A percentile compares a stretch with the other conserved stretches of the same genome.
phyloP scores from a whole-genome alignment of 2,113 vertebrate species.

The Neolamprologus hecqui region DNA sequence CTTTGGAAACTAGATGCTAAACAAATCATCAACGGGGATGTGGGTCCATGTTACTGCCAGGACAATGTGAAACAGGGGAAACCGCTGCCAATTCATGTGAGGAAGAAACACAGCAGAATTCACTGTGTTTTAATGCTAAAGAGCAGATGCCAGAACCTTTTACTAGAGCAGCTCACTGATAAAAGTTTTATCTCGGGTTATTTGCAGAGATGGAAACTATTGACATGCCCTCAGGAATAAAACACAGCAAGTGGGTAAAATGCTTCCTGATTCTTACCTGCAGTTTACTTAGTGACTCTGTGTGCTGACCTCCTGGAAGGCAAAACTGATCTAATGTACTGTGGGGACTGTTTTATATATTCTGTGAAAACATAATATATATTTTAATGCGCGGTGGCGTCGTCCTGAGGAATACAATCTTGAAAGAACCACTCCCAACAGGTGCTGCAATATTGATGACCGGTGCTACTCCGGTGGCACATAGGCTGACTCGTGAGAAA shows the following conservation, averaged over 20 bases:
- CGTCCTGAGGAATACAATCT: conserved; percentile 52
- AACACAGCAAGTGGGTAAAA: conserved; percentile 45
- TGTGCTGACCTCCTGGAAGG: conserved; percentile 35
- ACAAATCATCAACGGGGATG: not conserved
- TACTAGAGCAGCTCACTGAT: conserved; percentile 53
- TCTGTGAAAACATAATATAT: conserved; percentile 54
- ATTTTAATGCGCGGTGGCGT: conserved; percentile 50
- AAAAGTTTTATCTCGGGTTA: conserved; percentile 64
- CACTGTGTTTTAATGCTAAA: conserved; percentile 36
- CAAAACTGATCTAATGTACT: conserved; percentile 47
- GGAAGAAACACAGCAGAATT: not conserved
- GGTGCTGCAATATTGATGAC: conserved; percentile 71
- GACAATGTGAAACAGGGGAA: not conserved
- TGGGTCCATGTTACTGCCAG: not conserved
- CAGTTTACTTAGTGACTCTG: conserved; percentile 24
- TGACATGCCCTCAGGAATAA: conserved; percentile 47
- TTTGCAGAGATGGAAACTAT: conserved; percentile 69
- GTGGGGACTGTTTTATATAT: conserved; percentile 51
- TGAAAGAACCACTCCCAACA: conserved; percentile 49
- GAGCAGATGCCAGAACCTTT: conserved; percentile 58
- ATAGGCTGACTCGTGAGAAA: conserved; percentile 49
- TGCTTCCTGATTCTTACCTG: conserved; percentile 21
- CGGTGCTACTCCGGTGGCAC: conserved; percentile 19
- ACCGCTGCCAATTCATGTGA: not conserved
- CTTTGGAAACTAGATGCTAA: not conserved